Percentiles rank a stretch among this genome's conserved stretches.
These are phyloP conservation scores for Hoplostethus atlanticus DNA, from an alignment of 2,797 vertebrate species.

Conservation along the genomic window DNA sequence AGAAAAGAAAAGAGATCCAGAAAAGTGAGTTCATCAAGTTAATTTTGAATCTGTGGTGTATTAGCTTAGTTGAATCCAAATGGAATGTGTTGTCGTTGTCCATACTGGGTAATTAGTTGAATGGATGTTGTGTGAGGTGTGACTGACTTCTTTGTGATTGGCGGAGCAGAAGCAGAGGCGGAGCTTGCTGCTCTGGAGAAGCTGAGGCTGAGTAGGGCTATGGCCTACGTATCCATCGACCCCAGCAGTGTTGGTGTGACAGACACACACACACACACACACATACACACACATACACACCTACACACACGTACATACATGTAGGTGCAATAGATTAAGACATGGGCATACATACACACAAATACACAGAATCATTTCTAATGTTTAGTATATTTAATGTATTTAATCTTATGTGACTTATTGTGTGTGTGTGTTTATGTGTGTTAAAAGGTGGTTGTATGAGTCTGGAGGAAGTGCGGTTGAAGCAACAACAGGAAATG, in stretches of 20 bases:
- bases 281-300: background rate
- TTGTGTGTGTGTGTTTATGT: constrained; percentile 12
- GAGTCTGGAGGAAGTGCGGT: constrained; percentile 81
- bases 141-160: constrained; percentile 38
- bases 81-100: accelerated
- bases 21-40: constrained; percentile 65
- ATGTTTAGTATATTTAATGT: too few species aligned
- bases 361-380: too few species aligned
- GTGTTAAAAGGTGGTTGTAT: constrained; percentile 73
- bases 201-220: constrained; percentile 75
- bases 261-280: background rate
- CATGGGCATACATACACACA: too few species aligned
- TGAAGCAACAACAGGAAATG: constrained; percentile 81
- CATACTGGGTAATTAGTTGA: background rate
- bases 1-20: constrained; percentile 77
- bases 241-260: constrained; percentile 80
- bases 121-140: background rate
- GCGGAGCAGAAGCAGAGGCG: constrained; percentile 76
- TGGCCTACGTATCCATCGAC: constrained; percentile 76
- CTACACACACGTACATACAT: too few species aligned
- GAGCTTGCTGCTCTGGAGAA: constrained; percentile 79
- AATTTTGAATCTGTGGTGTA: background rate
- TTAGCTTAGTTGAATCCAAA: background rate
- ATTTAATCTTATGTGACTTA: background rate
- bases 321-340: too few species aligned